Base-by-base conservation (phyloP, 2,888 invertebrate species). In the Microctonus hyperodae region DNA sequence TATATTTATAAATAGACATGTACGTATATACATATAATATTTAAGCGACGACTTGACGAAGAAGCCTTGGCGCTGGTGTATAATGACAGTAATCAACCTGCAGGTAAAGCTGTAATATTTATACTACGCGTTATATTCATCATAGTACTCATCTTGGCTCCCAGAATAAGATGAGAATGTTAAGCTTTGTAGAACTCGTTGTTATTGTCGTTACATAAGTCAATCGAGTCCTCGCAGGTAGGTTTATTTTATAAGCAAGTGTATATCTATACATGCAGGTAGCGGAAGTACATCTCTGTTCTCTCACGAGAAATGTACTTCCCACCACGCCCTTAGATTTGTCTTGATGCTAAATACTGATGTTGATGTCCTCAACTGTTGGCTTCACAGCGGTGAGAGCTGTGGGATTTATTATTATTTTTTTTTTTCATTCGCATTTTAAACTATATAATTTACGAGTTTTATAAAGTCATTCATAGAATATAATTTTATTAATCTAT, bases 71-170 rank as follows among this genome's bases (percentile, higher is more conserved):
- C 65, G 63, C 61, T 56, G 28, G 25, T 65, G n/a, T 55, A 64
- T 73, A 72, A 73, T 73, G 72, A 59, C 67, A 72, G 73, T 72
- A 72, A 73, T 73, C 73, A 72, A 64, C 65, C 65, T 57, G n/a
- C n/a, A n/a, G 53, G 72, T 66, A 68, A 71, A 73, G 67, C 66
- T 69, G 70, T 70, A 72, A 69, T 73, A 70, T 72, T 73, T 70
- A 72, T 72, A 71, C 69, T 71, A 64, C 35, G 16, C 62, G 50
- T 51, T 53, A 62, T 37, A 62, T 28, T 33, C 22, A 35, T 51
- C 53, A 16, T n/a, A 33, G 31, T 33, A 10, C 35, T 40, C 61
- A 61, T 61, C 61, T 50, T 31, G 23, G 25, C 53, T 53, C 51
- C 50, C 51, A 48, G 48, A 48, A 48, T 60, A 28, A 31, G 35